A percentile compares a stretch with the other conserved stretches of the same genome.
Evolutionary conservation across 2,888 invertebrate genomes (phyloP).

Genomic region (Criorhina ranunculi): DNA sequence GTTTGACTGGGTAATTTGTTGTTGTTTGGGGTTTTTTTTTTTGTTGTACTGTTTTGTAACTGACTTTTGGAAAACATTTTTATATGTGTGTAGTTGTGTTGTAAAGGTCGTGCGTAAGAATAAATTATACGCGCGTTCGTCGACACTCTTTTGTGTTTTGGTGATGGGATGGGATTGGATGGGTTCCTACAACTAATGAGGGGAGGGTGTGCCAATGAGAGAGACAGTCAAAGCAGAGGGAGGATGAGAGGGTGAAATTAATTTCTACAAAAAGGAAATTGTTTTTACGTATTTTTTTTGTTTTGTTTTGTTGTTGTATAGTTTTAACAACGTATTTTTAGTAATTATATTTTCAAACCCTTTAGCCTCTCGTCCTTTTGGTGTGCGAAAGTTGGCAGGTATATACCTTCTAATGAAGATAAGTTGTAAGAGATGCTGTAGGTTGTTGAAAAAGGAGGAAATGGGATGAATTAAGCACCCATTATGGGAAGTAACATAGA

Average conservation of each 20-base stretch:
- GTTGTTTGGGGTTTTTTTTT: conserved; percentile 23
- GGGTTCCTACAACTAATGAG: conserved; percentile 6
- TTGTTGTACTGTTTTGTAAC: conserved; percentile 2
- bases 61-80: conserved; percentile 18
- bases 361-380: neutral
- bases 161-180: neutral
- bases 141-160: conserved; percentile 21
- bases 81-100: conserved; percentile 3
- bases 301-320: neutral
- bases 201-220: neutral
- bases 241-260: conserved; percentile 38
- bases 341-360: neutral
- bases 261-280: conserved; percentile 53
- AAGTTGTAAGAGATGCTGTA: conserved; percentile 15
- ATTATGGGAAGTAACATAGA: conserved; percentile 20
- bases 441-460: neutral
- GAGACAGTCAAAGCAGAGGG: neutral
- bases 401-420: conserved; percentile 46
- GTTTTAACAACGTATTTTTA: conserved; percentile 7
- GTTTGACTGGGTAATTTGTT: conserved; percentile 41
- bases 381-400: neutral
- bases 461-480: conserved; percentile 1
- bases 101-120: conserved; percentile 65
- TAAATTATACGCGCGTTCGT: conserved; percentile 42
- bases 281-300: conserved; percentile 42